A percentile compares a stretch with the other conserved stretches of the same genome.
These are phyloP conservation scores for Anolis sagrei DNA, from an alignment of 2,113 vertebrate species.

Conservation along the genomic window DNA sequence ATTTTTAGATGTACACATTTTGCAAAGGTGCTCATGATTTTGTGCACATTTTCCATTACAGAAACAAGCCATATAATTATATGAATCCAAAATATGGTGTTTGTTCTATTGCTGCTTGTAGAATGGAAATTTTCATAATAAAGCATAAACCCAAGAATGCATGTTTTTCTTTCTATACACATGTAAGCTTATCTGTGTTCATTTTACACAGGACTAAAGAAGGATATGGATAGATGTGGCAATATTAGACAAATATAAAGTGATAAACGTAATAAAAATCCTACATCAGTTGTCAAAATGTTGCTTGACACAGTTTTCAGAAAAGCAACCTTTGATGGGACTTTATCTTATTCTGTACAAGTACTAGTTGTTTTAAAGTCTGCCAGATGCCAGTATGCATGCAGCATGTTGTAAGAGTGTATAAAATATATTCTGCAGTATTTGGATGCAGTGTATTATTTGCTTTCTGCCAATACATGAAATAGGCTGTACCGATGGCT, in stretches of 20 bases:
- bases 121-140: neutral
- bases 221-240: neutral
- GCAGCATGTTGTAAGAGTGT: neutral
- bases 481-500: neutral
- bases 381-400: neutral
- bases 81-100: neutral
- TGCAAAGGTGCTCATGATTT: neutral
- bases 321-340: neutral
- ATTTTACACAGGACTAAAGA: neutral
- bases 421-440: neutral
- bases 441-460: neutral
- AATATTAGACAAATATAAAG: neutral
- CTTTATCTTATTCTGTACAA: neutral
- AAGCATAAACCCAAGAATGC: neutral
- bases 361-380: neutral
- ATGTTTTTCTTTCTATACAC: neutral
- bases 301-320: neutral
- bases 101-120: neutral
- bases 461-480: neutral
- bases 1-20: neutral
- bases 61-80: neutral
- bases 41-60: neutral
- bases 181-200: neutral
- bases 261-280: neutral
- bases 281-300: neutral